These are phyloP conservation scores for Xestia sexstrigata DNA, from an alignment of 2,888 invertebrate species.

Conservation along the genomic window DNA sequence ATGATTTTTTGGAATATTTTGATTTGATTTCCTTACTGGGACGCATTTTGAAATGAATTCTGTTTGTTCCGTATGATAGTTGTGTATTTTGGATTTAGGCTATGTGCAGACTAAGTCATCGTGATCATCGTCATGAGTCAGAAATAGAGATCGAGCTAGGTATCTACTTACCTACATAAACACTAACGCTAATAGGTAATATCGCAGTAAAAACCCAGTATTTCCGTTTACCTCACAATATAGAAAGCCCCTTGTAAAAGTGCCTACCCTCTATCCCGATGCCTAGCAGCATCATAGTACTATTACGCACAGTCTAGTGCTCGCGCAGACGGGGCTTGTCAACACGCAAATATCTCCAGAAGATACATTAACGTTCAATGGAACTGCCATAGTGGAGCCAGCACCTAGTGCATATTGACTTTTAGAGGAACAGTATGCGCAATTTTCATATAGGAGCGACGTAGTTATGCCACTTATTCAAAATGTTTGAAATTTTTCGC, in stretches of 20 bases:
- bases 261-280: not conserved
- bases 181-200: not conserved
- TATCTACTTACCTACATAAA: not conserved
- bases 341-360: conserved; percentile 14
- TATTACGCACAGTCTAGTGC: conserved; percentile 60
- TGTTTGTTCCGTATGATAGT: not conserved
- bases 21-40: not conserved
- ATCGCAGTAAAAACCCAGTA: not conserved
- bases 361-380: not conserved
- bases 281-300: conserved; percentile 14
- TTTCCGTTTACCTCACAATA: not conserved
- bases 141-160: not conserved
- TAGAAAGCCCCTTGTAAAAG: not conserved
- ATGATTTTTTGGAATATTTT: not conserved
- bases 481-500: not conserved
- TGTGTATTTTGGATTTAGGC: too few relatives aligned
- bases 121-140: not conserved
- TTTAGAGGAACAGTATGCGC: not conserved
- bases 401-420: not conserved
- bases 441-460: not conserved
- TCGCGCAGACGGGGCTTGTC: conserved; percentile 30
- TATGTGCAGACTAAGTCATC: not conserved
- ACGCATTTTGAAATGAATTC: not conserved
- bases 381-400: not conserved
- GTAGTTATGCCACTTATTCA: not conserved